Base-by-base conservation (phyloP, 2,888 invertebrate genomes). In the Baccha elongata region DNA sequence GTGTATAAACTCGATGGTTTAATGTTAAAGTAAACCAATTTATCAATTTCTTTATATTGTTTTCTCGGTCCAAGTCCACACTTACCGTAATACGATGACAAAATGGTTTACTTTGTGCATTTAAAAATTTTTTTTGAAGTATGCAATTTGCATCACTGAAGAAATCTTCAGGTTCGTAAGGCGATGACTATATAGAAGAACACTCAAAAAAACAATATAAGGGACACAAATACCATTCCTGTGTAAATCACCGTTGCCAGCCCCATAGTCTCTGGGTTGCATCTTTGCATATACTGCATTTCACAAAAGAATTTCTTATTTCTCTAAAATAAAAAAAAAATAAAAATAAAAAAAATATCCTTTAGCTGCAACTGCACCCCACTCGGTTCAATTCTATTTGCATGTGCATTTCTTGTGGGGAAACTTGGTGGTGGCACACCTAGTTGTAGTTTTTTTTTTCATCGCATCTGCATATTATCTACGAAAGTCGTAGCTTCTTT, bases 391-490 rank as follows among this genome's bases (percentile, higher is more conserved):
- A 37, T 11, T 17, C 10, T 44, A 44, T 72, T 73, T 62, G 60
- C 64, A 74, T 55, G 48, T 62, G 79, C 60, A 73, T 53, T 62
- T 62, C 67, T 46, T 15, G 40, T 7, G 29, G 5, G 13, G 17
- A 46, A 29, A 15, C 10, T 37, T 37, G 11, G 10, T 53, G 46
- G 23, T 53, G 53, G 13, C 29, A 40, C 15, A 32, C 7, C 7
- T 32, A 32, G 17, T 35, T 37, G 42, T 21, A 50, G 42, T 58
- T 58, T 26, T 50, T 46, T 62, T 53, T 46, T 19, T 53, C 26
- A 44, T 69, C 23, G 26, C 29, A 72, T 72, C 72, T 58, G 55
- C 68, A 80, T 55, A 26, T 26, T 26, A 72, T 35, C 58, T 17
- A 29, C 35, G n/a, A n/a, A 13, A 48, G 29, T 19, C 19, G 23